Percentiles rank a stretch among this genome's conserved stretches.
Evolutionary conservation across 2,113 vertebrate species (phyloP).

Genomic region (Silurus glanis): DNA sequence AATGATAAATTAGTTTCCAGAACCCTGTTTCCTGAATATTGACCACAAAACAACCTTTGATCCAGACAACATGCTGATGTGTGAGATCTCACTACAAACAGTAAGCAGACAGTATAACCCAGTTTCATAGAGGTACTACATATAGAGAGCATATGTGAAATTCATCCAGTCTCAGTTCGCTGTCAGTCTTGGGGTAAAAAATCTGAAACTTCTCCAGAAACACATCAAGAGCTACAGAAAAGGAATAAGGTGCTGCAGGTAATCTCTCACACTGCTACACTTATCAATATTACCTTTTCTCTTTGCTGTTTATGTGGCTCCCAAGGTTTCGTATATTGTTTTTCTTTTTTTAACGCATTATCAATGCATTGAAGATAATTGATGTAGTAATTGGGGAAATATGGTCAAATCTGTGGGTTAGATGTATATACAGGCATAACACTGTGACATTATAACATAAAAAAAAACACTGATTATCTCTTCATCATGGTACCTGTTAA

Average conservation of each 20-base stretch:
- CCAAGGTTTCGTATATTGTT: too few relatives aligned
- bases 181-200: not conserved
- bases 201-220: not conserved
- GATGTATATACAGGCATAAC: too few relatives aligned
- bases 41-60: too few relatives aligned
- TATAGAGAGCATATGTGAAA: constrained; percentile 48
- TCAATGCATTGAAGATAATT: not conserved
- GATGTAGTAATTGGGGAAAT: not conserved
- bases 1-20: too few relatives aligned
- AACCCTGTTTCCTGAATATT: too few relatives aligned
- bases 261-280: not conserved
- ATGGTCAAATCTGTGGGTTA: too few relatives aligned
- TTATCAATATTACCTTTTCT: not conserved
- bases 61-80: not conserved
- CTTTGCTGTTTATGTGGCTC: not conserved
- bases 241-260: constrained; percentile 20
- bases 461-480: too few relatives aligned
- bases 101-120: constrained; percentile 5
- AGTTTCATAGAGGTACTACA: constrained; percentile 20
- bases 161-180: not conserved
- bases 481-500: too few relatives aligned
- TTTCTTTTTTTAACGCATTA: not conserved
- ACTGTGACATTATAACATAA: too few relatives aligned
- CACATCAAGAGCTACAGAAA: not conserved
- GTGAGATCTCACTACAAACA: constrained; percentile 40